Percentiles rank a stretch among this genome's conserved stretches.
Evolutionary conservation across 2,113 vertebrate genomes (phyloP).

Genomic region (Gallinago paraguaiae): DNA sequence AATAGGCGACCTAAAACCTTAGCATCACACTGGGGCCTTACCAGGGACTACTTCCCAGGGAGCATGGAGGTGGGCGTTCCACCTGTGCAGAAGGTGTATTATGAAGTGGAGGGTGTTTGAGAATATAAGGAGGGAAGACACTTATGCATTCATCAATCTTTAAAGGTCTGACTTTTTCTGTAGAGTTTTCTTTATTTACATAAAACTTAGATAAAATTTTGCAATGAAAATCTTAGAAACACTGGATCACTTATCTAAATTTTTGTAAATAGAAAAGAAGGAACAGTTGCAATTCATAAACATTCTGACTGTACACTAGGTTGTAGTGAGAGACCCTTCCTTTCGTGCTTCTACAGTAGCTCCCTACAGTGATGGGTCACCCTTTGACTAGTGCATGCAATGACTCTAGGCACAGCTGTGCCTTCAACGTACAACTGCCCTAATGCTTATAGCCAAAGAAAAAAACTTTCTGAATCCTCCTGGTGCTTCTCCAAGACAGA

Average conservation of each 20-base stretch:
- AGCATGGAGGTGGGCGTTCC: background rate
- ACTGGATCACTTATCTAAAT: background rate
- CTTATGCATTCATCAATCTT: background rate
- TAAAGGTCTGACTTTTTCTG: background rate
- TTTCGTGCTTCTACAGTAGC: background rate
- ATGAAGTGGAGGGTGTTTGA: accelerated
- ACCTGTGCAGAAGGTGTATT: background rate
- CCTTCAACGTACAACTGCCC: background rate
- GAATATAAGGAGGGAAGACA: background rate
- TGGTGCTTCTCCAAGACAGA: background rate
- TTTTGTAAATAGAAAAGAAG: background rate
- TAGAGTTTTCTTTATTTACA: background rate
- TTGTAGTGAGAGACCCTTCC: background rate
- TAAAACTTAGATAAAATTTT: background rate
- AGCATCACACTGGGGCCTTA: background rate
- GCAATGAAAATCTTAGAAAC: background rate
- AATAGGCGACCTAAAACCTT: background rate
- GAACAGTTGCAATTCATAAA: background rate
- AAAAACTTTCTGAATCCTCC: background rate
- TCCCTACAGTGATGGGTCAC: background rate
- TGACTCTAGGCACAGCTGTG: background rate
- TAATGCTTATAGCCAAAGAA: background rate
- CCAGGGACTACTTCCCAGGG: background rate
- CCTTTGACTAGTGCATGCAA: background rate
- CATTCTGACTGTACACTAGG: background rate